Conservation (phyloP, 1,140 invertebrate species). For the Bicyclus anynana region DNA sequence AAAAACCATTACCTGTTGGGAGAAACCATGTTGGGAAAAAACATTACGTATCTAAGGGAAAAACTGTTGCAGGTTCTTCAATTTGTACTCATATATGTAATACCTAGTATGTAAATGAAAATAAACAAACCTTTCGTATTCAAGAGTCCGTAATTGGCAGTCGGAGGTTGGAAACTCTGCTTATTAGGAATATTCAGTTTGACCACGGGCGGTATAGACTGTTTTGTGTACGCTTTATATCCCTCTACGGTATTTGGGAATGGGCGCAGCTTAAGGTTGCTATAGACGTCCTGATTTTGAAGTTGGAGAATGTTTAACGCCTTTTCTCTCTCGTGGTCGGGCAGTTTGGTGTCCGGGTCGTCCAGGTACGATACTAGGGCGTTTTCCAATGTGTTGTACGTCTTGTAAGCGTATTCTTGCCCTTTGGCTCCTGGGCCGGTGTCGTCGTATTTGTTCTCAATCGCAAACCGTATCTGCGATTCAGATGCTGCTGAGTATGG, state of each 20-base stretch:
- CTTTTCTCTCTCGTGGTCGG: slow-evolving; percentile 41
- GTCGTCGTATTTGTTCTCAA: slow-evolving; percentile 72
- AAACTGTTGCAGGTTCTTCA: too few species aligned
- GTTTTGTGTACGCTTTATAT: slow-evolving; percentile 32
- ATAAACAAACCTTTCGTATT: slow-evolving; percentile 9
- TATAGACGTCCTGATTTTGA: background rate
- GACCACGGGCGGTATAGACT: background rate
- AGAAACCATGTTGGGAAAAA: too few species aligned
- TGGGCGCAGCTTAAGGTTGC: slow-evolving; percentile 14
- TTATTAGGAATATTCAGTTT: background rate
- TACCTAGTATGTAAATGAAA: background rate
- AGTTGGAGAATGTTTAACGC: background rate
- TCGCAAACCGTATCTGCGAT: slow-evolving; percentile 60
- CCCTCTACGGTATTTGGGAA: slow-evolving; percentile 36
- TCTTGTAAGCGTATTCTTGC: slow-evolving; percentile 54
- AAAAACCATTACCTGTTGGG: too few species aligned
- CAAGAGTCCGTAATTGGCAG: slow-evolving; percentile 10
- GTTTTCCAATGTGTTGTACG: slow-evolving; percentile 56
- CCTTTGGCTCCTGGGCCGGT: slow-evolving; percentile 66
- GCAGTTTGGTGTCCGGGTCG: slow-evolving; percentile 60
- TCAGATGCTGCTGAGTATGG: slow-evolving; percentile 45
- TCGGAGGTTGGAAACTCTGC: slow-evolving; percentile 10
- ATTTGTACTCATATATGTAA: too few species aligned
- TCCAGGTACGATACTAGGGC: slow-evolving; percentile 54
- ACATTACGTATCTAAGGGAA: too few species aligned